These are phyloP conservation scores for Danio choprae DNA, from an alignment of 2,797 vertebrate genomes.

Conservation along the genomic window DNA sequence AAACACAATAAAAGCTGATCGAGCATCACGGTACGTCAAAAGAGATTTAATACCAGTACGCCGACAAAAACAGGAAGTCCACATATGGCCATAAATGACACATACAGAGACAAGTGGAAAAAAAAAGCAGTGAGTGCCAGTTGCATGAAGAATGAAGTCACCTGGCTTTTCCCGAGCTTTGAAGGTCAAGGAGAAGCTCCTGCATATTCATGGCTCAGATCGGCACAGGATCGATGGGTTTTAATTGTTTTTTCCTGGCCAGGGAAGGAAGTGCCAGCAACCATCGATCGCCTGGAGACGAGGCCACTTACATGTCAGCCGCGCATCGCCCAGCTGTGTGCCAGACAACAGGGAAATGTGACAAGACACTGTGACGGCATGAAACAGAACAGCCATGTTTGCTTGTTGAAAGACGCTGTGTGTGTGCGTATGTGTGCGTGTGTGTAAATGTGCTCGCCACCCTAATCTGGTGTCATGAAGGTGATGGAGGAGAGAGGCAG, in stretches of 20 bases:
- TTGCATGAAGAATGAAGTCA: conserved; percentile 83
- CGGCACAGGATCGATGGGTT: conserved; percentile 91
- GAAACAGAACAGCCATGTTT: conserved; percentile 77
- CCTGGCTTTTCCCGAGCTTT: conserved; percentile 86
- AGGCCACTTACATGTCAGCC: conserved; percentile 70
- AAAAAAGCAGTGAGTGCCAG: conserved; percentile 70
- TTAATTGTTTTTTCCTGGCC: conserved; percentile 99
- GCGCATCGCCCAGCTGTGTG: conserved; percentile 62
- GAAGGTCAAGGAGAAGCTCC: conserved; percentile 99
- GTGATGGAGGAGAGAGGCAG: conserved; percentile 53
- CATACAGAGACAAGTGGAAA: conserved; percentile 1
- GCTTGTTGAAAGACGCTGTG: conserved; percentile 46
- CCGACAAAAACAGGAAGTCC: conserved; percentile 18
- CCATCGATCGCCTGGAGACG: conserved; percentile 87
- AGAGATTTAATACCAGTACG: conserved; percentile 57
- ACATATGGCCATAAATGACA: conserved; percentile 56
- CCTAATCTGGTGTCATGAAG: conserved; percentile 62
- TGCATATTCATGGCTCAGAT: conserved; percentile 95
- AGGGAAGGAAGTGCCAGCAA: conserved; percentile 96
- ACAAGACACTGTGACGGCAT: conserved; percentile 83
- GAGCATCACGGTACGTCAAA: conserved; percentile 39
- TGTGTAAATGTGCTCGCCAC: conserved; percentile 39
- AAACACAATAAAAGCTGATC: conserved; percentile 57
- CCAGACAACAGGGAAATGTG: conserved; percentile 83
- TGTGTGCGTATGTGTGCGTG: conserved; percentile 43